A percentile compares a stretch with the other conserved stretches of the same genome.
phyloP scores from a whole-genome alignment of 2,797 vertebrate species.

The Melanotaenia parkinsoni region DNA sequence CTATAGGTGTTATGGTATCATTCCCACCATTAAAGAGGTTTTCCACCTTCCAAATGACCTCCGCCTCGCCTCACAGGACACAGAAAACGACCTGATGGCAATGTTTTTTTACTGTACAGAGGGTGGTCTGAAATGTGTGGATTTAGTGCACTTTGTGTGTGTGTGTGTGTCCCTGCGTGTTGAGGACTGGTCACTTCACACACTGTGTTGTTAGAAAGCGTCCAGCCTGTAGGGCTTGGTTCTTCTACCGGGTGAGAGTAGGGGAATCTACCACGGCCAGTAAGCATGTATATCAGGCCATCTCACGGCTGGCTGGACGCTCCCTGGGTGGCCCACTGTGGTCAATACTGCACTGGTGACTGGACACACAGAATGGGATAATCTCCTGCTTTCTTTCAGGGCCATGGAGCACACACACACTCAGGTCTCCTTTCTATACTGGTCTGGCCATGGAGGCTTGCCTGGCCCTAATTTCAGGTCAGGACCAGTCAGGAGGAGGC shows the following conservation, averaged over 20 bases:
- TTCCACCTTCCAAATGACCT: constrained; percentile 78
- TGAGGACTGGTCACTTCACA: constrained; percentile 45
- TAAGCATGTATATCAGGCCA: constrained; percentile 86
- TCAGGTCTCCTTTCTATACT: constrained; percentile 60
- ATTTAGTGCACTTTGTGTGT: constrained; percentile 21
- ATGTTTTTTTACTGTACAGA: constrained; percentile 66
- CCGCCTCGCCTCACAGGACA: constrained; percentile 77
- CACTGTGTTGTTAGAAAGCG: constrained; percentile 64
- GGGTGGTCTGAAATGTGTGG: constrained; percentile 29
- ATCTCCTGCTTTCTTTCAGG: constrained; percentile 84
- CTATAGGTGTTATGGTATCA: constrained; percentile 82
- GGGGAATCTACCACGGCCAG: constrained; percentile 83
- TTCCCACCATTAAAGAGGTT: constrained; percentile 81
- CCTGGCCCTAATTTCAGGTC: constrained; percentile 79
- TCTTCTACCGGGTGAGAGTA: constrained; percentile 77
- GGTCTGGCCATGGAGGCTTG: constrained; percentile 57
- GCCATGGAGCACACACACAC: constrained; percentile 54
- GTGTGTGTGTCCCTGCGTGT: constrained; percentile 39
- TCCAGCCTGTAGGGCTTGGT: constrained; percentile 65
- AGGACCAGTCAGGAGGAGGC: constrained; percentile 66
- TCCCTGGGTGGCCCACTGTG: constrained; percentile 84
- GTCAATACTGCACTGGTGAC: constrained; percentile 83
- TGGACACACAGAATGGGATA: constrained; percentile 84
- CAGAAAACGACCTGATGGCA: constrained; percentile 75
- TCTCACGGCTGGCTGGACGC: constrained; percentile 85